phyloP scores from a whole-genome alignment of 2,113 vertebrate species.

The Solea senegalensis region DNA sequence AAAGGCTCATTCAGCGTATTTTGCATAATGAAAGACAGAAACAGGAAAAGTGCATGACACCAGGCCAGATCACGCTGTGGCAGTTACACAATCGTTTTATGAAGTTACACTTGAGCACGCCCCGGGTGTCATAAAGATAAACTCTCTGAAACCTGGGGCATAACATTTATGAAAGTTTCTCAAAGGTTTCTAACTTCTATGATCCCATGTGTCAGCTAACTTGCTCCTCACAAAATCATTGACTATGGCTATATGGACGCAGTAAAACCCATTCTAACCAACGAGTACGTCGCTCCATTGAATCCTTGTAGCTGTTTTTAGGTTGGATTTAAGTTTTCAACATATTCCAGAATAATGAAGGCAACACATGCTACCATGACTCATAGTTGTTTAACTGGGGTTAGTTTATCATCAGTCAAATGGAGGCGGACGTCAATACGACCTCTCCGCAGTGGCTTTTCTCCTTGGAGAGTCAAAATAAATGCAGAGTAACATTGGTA shows the following conservation, averaged over 20 bases:
- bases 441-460: constrained; percentile 38
- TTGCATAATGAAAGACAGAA: not conserved
- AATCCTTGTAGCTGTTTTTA: too few species aligned
- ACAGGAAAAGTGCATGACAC: constrained; percentile 7
- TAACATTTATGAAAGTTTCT: constrained; percentile 38
- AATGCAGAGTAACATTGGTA: constrained; percentile 3
- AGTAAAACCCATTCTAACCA: too few species aligned
- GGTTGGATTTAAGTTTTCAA: not conserved
- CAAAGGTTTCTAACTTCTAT: constrained; percentile 17
- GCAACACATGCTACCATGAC: not conserved
- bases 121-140: constrained; percentile 79
- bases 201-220: not conserved
- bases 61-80: constrained; percentile 11
- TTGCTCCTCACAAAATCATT: constrained; percentile 14
- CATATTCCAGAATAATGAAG: not conserved
- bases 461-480: constrained; percentile 47
- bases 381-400: constrained; percentile 11
- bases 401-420: constrained; percentile 3
- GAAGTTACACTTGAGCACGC: constrained; percentile 56
- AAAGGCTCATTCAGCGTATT: not conserved
- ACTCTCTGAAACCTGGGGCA: constrained; percentile 57
- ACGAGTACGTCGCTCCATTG: not conserved
- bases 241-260: not conserved
- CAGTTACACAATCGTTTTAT: constrained; percentile 77
- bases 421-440: constrained; percentile 19